Percentiles rank a stretch among this genome's conserved stretches.
Evolutionary conservation across 2,797 vertebrate genomes (phyloP).

Genomic region (Tenualosa thibaudeaui): DNA sequence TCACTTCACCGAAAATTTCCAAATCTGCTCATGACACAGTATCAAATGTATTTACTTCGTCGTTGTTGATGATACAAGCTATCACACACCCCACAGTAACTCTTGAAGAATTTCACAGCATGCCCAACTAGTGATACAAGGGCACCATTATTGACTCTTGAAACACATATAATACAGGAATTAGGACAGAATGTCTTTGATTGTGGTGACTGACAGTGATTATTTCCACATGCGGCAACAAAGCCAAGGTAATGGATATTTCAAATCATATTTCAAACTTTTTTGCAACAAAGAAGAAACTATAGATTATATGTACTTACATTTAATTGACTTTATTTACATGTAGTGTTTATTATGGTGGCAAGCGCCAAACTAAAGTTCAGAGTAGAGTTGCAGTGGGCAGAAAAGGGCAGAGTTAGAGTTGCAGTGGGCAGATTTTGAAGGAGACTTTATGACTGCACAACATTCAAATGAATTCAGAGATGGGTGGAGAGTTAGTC

Average conservation of each 20-base stretch:
- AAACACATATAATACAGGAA: conserved; percentile 16
- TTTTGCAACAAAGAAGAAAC: not conserved
- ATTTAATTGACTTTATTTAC: conserved; percentile 9
- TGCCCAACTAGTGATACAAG: not conserved
- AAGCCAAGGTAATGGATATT: not conserved
- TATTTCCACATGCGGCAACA: not conserved
- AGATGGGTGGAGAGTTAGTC: conserved; percentile 7
- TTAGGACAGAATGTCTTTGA: not conserved
- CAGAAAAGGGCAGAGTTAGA: too few relatives aligned
- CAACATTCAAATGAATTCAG: not conserved
- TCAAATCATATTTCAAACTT: not conserved
- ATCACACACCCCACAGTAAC: not conserved
- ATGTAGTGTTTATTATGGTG: not conserved
- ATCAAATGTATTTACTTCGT: not conserved
- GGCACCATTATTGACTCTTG: not conserved
- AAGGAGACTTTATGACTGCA: not conserved
- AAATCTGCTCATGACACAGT: not conserved
- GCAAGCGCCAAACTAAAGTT: not conserved
- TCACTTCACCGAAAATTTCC: not conserved
- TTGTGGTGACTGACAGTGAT: not conserved
- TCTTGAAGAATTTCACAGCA: conserved; percentile 15
- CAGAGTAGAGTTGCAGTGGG: too few relatives aligned
- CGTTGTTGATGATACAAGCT: not conserved
- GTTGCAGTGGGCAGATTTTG: not conserved
- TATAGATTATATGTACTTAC: not conserved